Percentiles rank a stretch among this genome's conserved stretches.
Evolutionary conservation across 1,140 invertebrate genomes (phyloP).

Genomic region (Tetraneura akinire): DNA sequence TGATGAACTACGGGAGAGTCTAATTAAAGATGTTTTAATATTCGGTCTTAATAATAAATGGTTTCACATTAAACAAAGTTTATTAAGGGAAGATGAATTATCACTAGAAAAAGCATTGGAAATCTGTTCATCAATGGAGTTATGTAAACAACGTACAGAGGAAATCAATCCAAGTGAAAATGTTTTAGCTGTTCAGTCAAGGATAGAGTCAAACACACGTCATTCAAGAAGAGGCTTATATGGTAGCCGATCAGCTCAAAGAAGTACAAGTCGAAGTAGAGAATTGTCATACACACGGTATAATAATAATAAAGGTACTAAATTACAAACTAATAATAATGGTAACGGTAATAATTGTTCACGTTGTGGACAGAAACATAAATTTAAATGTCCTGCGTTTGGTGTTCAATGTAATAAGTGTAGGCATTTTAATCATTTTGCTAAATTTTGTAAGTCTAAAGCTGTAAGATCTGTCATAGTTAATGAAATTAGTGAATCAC

Average conservation of each 20-base stretch:
- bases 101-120: neutral
- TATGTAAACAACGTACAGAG: neutral
- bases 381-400: neutral
- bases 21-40: slow-evolving; percentile 21
- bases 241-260: too few relatives aligned
- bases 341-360: neutral
- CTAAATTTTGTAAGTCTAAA: neutral
- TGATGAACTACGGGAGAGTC: neutral
- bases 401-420: slow-evolving; percentile 7
- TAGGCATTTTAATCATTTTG: slow-evolving; percentile 9
- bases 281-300: neutral
- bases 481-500: neutral
- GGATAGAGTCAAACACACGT: neutral
- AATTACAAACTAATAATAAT: neutral
- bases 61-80: slow-evolving; percentile 23
- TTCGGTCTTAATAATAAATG: slow-evolving; percentile 3
- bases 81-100: slow-evolving; percentile 16
- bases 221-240: neutral
- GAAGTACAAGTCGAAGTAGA: too few relatives aligned
- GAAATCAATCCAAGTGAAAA: neutral
- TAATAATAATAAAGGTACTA: neutral
- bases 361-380: slow-evolving; percentile 17
- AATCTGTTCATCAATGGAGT: neutral
- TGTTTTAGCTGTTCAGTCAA: neutral
- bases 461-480: neutral